Base-by-base conservation (phyloP, 2,113 vertebrate species). In the Prionailurus bengalensis region DNA sequence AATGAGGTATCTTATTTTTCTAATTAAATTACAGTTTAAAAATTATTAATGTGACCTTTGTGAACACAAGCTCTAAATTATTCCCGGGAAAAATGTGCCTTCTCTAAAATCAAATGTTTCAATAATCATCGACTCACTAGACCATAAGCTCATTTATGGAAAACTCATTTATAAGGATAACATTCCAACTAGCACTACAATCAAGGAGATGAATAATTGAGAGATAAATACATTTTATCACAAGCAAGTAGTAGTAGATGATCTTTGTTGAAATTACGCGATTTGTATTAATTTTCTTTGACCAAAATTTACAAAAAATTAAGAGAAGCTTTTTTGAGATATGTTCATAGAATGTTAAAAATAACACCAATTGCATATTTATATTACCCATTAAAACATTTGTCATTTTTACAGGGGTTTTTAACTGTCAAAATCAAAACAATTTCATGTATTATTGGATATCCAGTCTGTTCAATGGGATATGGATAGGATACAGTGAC, bases 341-440 rank as follows among this genome's bases (percentile, higher is more conserved):
- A 61, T 31, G 85, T 91, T 96, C 71, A 89, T 33, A 65, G 4
- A 42, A 17, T 65, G 3, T 83, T 94, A 97, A 80, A 92, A 93
- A 53, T 63, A 76, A 55, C 63, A 48, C 19, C 70, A 90, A 94
- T 33, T 63, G 6, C 74, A 87, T 39, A 61, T 25, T 68, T 58
- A 31, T 16, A 36, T 92, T 78, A 58, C 36, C 27, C 84, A 71
- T 91, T 61, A 94, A 88, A 81, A 58, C 53, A 88, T 80, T 68
- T 91, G 82, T 91, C 81, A 96, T 58, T 90, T 88, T 81, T 80
- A 76, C n/a, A 29, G 23, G 36, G 94, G 74, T 95, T 98, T 98
- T 70, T 87, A 78, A 74, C 76, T 95, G 33, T 65, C 85, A 88
- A 83, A 95, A 93, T 76, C 89, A 76, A 94, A 97, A 53, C 66